Conservation (phyloP, 1,140 invertebrate species). For the Macrobrachium rosenbergii region DNA sequence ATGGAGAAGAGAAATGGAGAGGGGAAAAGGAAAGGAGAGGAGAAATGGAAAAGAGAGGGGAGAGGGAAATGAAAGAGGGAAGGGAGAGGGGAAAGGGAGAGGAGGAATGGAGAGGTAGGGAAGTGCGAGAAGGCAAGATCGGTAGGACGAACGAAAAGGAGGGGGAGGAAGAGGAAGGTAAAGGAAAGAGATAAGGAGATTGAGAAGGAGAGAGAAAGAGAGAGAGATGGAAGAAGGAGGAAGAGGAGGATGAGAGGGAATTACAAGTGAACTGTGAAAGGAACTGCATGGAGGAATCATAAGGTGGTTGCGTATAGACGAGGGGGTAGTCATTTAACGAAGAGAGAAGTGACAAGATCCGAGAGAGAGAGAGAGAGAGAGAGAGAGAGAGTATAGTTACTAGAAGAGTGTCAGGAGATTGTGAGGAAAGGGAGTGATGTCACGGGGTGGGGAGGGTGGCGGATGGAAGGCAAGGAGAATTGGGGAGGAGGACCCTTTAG, state of each 20-base stretch:
- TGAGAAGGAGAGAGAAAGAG: neutral
- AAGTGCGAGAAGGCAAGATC: too few species aligned
- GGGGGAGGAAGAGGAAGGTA: neutral
- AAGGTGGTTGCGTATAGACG: too few species aligned
- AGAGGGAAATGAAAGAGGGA: neutral
- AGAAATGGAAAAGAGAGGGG: neutral
- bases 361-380: too few species aligned
- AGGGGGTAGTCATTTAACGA: too few species aligned
- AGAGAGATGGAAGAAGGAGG: neutral
- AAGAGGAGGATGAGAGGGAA: neutral
- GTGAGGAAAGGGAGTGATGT: too few species aligned
- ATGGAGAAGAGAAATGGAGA: neutral
- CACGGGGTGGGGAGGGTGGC: too few species aligned
- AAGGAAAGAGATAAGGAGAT: neutral
- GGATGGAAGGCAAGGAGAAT: too few species aligned
- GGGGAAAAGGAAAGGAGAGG: constrained; percentile 1
- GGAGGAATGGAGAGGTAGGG: neutral
- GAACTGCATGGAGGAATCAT: neutral
- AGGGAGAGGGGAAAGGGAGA: neutral
- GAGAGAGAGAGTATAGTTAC: too few species aligned
- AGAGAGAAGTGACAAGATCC: too few species aligned
- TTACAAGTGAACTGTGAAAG: neutral
- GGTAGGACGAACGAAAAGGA: too few species aligned
- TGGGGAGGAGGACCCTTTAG: too few species aligned
- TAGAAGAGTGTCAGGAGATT: too few species aligned